Base-by-base conservation (phyloP, 2,888 invertebrate genomes). In the Lasioglossum leucozonium region DNA sequence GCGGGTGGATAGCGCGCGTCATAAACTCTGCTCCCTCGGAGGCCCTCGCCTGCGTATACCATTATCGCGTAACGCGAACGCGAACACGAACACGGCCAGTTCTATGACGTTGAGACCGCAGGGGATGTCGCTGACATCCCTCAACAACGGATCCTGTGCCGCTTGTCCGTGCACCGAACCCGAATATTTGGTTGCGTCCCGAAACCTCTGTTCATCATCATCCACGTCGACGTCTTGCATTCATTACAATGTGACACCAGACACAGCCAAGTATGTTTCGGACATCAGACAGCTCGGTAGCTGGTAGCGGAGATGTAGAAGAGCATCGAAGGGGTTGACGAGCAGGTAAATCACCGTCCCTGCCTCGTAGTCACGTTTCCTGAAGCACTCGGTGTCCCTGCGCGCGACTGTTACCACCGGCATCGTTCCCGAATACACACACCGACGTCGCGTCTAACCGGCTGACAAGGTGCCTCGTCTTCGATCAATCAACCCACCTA, bases 401-500 rank as follows among this genome's bases (percentile, higher is more conserved):
- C n/a, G 16, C 16, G 22, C 42, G 2, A 69, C 71, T 76, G 55
- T 47, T 62, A 22, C 42, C 37, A 55, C 37, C 34, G 34, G 26
- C 81, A 16, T 55, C 42, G 55, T 51, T 30, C 10, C 40, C 51
- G 16, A 67, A 44, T 65, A 26, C 65, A 22, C 69, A 73, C n/a
- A 26, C 18, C 40, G 34, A 16, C n/a, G 26, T 65, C 51, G 18
- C 51, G 18, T 4, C 44, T 40, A 71, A 67, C n/a, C 62, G 47
- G 30, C 55, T 44, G 58, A 71, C 72, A 58, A 81, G 85, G 84
- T 82, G 77, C 72, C 87, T 87, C 78, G 78, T 77, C 84, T 84
- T 87, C 90, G 88, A 91, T 91, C 91, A 89, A 88, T 91, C 91
- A 87, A 88, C 42, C 58, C 34, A 44, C 71, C 47, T 22, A 79